Base-by-base conservation (phyloP, 2,797 vertebrate species). In the Epinephelus coioides region DNA sequence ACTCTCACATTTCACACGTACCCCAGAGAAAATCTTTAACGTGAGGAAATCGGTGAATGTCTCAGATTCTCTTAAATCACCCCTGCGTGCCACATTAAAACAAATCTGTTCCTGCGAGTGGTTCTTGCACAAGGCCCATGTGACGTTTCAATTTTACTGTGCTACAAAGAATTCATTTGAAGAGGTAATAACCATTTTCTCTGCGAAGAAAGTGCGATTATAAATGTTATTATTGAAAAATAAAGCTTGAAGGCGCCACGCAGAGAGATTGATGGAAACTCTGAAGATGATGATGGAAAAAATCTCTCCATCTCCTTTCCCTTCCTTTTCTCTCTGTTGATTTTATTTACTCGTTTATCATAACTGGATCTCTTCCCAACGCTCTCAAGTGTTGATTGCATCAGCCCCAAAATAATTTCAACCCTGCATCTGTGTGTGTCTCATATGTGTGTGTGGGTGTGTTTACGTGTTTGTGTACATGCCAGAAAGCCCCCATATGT, bases 351-450 rank as follows among this genome's bases (percentile, higher is more conserved):
- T 69, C 21, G 34, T 73, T 84, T 64, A 66, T 70, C 72, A 46
- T n/a, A 87, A 75, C 30, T 66, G 62, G 69, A 73, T 76, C 73
- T 14, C 40, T 9, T 74, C 68, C 59, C 30, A 59, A 3, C 5
- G 6, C 67, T 51, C 68, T 34, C 7, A 46, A 72, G 67, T 74
- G 73, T 73, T 69, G 70, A 71, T 77, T 84, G 70, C 74, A 78
- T 88, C 73, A 82, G 68, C 56, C 27, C 38, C 40, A 10, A 56
- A 47, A 71, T 61, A 25, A 44, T 69, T 43, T 64, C 54, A 67
- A 4, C 6, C 43, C 23, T 64, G 57, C 17, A 27, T 70, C 6
- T 69, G 18, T 75, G 56, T 46, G 30, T 54, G 54, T 34, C 34
- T 34, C 34, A 34, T 34, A 34, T 34, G 7, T 46, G 30, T 72